phyloP scores from a whole-genome alignment of 2,888 invertebrate genomes.

The Raillietiella orientalis region DNA sequence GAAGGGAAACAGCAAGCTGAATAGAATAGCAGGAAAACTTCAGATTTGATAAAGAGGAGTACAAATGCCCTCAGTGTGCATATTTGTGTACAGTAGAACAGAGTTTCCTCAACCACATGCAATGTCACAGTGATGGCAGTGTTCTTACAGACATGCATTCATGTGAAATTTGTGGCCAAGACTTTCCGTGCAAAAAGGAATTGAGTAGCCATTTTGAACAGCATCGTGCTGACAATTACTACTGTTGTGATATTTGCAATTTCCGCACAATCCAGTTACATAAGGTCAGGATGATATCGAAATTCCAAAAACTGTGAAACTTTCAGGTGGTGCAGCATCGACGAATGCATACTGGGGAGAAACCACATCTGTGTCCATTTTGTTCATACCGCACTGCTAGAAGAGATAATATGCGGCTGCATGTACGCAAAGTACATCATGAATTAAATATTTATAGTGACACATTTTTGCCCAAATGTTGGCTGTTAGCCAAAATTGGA shows the following conservation, averaged over 20 bases:
- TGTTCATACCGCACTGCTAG: slow-evolving; percentile 21
- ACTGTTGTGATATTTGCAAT: slow-evolving; percentile 20
- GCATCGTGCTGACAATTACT: slow-evolving; percentile 17
- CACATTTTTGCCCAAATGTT: slow-evolving; percentile 20
- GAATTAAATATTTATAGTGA: slow-evolving; percentile 21
- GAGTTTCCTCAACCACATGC: slow-evolving; percentile 18
- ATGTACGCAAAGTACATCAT: slow-evolving; percentile 21
- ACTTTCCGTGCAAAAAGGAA: slow-evolving; percentile 17
- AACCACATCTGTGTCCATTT: slow-evolving; percentile 21
- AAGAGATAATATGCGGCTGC: slow-evolving; percentile 20
- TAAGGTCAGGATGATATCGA: slow-evolving; percentile 18
- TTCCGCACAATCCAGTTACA: slow-evolving; percentile 21
- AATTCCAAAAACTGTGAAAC: slow-evolving; percentile 4
- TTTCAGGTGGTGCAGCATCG: slow-evolving; percentile 19
- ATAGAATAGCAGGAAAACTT: too few species aligned
- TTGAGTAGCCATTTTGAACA: slow-evolving; percentile 19
- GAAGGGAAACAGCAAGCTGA: too few species aligned
- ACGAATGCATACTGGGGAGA: slow-evolving; percentile 22
- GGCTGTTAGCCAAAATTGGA: slow-evolving; percentile 13
- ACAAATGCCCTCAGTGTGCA: slow-evolving; percentile 18
- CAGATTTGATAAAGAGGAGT: slow-evolving; percentile 21
- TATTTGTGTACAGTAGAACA: slow-evolving; percentile 22
- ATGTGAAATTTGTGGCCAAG: slow-evolving; percentile 21
- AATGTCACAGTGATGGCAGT: slow-evolving; percentile 15
- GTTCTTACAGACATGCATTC: slow-evolving; percentile 16